Base-by-base conservation (phyloP, 2,888 invertebrate genomes). In the Saturnia japonica region DNA sequence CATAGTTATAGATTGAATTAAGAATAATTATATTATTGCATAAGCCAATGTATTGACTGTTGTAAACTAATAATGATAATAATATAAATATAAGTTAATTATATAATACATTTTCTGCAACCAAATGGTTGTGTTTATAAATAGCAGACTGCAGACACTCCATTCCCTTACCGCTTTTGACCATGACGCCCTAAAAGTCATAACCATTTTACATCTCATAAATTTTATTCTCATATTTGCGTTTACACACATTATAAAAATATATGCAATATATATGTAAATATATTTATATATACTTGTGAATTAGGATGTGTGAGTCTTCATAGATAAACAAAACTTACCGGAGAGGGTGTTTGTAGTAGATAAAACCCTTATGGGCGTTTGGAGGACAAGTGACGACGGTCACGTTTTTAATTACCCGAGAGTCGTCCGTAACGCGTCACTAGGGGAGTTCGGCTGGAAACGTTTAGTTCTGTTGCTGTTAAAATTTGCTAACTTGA, bases 321-420 rank as follows among this genome's bases (percentile, higher is more conserved):
- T 68, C 68, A 62, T 68, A 71, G 62, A 87, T 84, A 92, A 92
- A 91, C 90, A 91, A 87, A 86, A 83, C 84, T 80, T 82, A 84
- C 84, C 74, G 77, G 77, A 78, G 85, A 81, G 89, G 85, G 87
- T 90, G 91, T 85, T 79, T 81, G 81, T 80, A 86, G 90, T 88
- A 91, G 92, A 93, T 93, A 93, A 91, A 90, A 91, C 90, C 91
- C 88, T 88, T 88, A 88, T 84, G 87, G 86, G 85, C 80, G 78
- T 76, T 78, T 75, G 78, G 86, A 79, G 85, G 91, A 91, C 92
- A 92, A 91, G 87, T 93, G 93, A 94, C 91, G 91, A 93, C 92
- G 93, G 93, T 93, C 92, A 90, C 90, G 91, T 91, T 93, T 94
- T 93, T 94, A 94, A 94, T 94, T 93, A 94, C 91, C 86, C 85